These are phyloP conservation scores for Ectropis crepuscularia DNA, from an alignment of 2,888 invertebrate genomes.

Conservation along the genomic window DNA sequence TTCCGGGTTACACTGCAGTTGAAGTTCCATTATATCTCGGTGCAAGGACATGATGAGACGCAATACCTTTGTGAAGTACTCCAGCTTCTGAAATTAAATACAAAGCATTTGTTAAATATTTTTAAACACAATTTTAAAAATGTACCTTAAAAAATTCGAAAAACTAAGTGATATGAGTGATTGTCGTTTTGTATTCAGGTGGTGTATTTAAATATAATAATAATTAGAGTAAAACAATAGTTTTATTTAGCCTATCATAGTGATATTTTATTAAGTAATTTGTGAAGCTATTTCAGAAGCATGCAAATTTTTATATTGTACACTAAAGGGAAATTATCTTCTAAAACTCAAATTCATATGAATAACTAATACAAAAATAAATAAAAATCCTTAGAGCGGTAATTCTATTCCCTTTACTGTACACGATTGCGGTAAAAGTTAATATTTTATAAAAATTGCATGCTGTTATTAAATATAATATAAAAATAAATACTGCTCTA, in stretches of 20 bases:
- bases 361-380: conserved; percentile 42
- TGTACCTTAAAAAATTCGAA: too few relatives aligned
- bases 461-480: conserved; percentile 55
- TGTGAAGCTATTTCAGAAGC: conserved; percentile 43
- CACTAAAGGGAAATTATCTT: conserved; percentile 81
- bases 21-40: conserved; percentile 74
- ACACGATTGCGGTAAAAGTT: conserved; percentile 60
- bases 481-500: conserved; percentile 73
- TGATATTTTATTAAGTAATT: not conserved
- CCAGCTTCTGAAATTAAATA: conserved; percentile 66
- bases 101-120: too few relatives aligned
- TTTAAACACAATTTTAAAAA: too few relatives aligned
- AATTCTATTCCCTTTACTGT: conserved; percentile 80
- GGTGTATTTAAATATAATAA: too few relatives aligned
- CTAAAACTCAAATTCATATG: conserved; percentile 35
- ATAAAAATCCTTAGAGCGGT: conserved; percentile 75
- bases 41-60: conserved; percentile 78
- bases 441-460: conserved; percentile 59
- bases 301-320: conserved; percentile 73
- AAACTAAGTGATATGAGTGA: too few relatives aligned
- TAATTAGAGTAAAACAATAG: too few relatives aligned
- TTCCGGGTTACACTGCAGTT: conserved; percentile 61
- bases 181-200: too few relatives aligned
- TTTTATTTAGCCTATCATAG: too few relatives aligned
- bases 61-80: conserved; percentile 77